Conservation (phyloP, 2,113 vertebrate species). For the Puntigrus tetrazona region DNA sequence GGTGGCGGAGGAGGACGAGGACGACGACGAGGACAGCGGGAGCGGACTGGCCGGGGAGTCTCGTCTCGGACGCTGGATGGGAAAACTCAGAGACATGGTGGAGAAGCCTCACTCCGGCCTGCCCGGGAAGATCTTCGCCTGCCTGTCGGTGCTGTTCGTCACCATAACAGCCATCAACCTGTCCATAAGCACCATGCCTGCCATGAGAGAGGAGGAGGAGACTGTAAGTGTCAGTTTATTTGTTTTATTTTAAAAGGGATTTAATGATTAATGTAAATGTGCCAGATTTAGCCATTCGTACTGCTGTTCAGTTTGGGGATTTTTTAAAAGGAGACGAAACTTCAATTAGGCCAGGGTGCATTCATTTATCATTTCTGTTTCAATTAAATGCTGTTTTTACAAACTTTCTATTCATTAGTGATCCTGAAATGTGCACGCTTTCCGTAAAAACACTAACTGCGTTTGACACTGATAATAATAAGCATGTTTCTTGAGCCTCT, state of each 20-base stretch:
- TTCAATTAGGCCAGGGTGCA: not conserved
- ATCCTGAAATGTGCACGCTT: not conserved
- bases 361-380: not conserved
- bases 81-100: slow-evolving; percentile 93
- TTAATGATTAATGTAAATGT: too few relatives aligned
- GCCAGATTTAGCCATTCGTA: too few relatives aligned
- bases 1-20: slow-evolving; percentile 81
- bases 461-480: not conserved
- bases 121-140: slow-evolving; percentile 96
- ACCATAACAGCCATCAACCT: slow-evolving; percentile 96
- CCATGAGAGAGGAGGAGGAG: slow-evolving; percentile 93
- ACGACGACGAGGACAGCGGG: slow-evolving; percentile 71
- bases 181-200: slow-evolving; percentile 97
- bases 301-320: not conserved
- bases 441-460: not conserved
- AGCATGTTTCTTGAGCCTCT: not conserved
- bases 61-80: slow-evolving; percentile 83
- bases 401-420: not conserved
- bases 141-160: slow-evolving; percentile 95
- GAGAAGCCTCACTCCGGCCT: slow-evolving; percentile 96
- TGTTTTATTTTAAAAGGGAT: too few relatives aligned
- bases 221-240: slow-evolving; percentile 81
- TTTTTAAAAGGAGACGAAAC: not conserved
- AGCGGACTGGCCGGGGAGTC: slow-evolving; percentile 69
- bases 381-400: not conserved